A percentile compares a stretch with the other conserved stretches of the same genome.
phyloP scores from a whole-genome alignment of 2,888 invertebrate species.

The Hydrotaea cyrtoneurina region DNA sequence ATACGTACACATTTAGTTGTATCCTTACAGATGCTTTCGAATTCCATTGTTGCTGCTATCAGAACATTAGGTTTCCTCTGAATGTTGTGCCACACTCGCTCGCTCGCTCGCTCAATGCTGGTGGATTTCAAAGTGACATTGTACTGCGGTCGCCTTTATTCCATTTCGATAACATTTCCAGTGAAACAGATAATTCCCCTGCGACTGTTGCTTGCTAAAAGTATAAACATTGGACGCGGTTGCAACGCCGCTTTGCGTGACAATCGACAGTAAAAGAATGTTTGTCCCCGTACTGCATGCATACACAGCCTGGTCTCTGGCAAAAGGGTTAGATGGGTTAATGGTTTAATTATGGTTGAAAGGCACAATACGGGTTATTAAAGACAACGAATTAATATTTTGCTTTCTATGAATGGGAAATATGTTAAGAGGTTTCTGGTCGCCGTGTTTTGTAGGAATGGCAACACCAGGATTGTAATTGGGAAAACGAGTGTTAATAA shows the following conservation, averaged over 20 bases:
- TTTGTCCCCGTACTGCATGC: not conserved
- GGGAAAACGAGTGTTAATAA: not conserved
- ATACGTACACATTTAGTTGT: not conserved
- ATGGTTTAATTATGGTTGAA: not conserved
- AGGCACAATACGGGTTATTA: not conserved
- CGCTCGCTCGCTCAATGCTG: not conserved
- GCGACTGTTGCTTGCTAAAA: not conserved
- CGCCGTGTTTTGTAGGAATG: not conserved
- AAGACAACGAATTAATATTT: not conserved
- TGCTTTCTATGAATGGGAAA: not conserved
- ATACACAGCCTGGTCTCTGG: not conserved
- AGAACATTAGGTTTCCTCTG: not conserved
- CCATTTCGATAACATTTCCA: not conserved
- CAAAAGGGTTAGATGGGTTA: not conserved
- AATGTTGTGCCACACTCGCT: not conserved
- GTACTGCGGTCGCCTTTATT: not conserved
- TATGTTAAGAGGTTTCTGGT: not conserved
- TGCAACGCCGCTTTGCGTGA: not conserved
- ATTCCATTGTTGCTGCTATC: not conserved
- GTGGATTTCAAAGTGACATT: not conserved
- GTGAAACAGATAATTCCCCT: not conserved
- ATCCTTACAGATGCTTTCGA: not conserved
- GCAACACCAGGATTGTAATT: not conserved
- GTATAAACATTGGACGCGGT: not conserved
- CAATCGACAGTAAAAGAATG: not conserved